A percentile compares a stretch with the other conserved stretches of the same genome.
Evolutionary conservation across 2,797 vertebrate species (phyloP).

Genomic region (Lophotriccus pileatus): DNA sequence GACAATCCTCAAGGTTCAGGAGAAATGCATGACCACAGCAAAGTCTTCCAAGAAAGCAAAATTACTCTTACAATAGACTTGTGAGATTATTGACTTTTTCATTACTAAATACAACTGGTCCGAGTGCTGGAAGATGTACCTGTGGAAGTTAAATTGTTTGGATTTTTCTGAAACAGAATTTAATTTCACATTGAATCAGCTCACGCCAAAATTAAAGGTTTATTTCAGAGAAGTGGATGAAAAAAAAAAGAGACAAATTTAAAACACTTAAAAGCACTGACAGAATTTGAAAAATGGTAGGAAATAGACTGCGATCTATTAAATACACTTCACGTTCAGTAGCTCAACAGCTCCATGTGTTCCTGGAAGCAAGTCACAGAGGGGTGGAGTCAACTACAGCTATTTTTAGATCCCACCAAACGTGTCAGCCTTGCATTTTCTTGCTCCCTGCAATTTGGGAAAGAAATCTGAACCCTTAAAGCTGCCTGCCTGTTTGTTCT

Average conservation of each 20-base stretch:
- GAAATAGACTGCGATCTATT: neutral
- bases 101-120: neutral
- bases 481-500: neutral
- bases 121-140: neutral
- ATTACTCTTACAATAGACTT: neutral
- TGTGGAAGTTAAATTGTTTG: neutral
- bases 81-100: neutral
- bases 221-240: neutral
- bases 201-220: neutral
- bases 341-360: neutral
- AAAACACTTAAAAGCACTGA: neutral
- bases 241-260: neutral
- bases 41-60: neutral
- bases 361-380: neutral
- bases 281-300: neutral
- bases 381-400: neutral
- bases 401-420: constrained; percentile 10
- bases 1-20: neutral
- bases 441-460: neutral
- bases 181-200: neutral
- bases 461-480: neutral
- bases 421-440: neutral
- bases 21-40: neutral
- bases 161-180: constrained; percentile 2
- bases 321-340: neutral